Base-by-base conservation (phyloP, 2,888 invertebrate species). In the Cephalotes varians region DNA sequence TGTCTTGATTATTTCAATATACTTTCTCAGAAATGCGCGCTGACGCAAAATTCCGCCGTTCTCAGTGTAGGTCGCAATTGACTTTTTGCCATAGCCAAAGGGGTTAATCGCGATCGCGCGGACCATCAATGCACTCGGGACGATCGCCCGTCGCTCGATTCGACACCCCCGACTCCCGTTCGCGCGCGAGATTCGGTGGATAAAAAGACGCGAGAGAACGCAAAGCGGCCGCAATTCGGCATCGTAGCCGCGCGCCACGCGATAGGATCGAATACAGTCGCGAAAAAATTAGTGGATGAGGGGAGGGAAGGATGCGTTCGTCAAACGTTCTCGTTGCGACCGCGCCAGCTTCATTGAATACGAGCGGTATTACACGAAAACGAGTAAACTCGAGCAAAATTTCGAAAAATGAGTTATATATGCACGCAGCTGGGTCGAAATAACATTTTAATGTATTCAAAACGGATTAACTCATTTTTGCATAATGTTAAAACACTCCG, bases 361-460 rank as follows among this genome's bases (percentile, higher is more conserved):
- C 37, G 37, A 28, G 44, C 28, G 4, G 7, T 65, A 28, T 65
- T 65, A 65, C 10, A 3, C 7, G 44, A 44, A 65, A 65, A 65
- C 64, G 64, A 44, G 28, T 65, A 65, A 65, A 65, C 64, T 65
- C 64, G 44, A n/a, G n/a, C 44, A 18, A 47, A 65, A 65, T 65
- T 65, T 65, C 64, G 64, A 65, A 65, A 65, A 65, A 44, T 44
- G 18, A 65, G 64, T 65, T 65, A 44, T 44, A 44, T 28, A 28
- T 21, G 44, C 44, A 28, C 40, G 64, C 64, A 44, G 64, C 64
- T 28, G 64, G 25, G 25, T 64, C 64, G 44, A 44, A 64, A 64
- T 64, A 44, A 40, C 64, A 40, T 12, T 67, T 67, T 67, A 67
- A 67, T 67, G n/a, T 67, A 47, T 67, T 67, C 47, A 67, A 67